Evolutionary conservation across 1,140 invertebrate species (phyloP).

Genomic region (Colletes latitarsis): DNA sequence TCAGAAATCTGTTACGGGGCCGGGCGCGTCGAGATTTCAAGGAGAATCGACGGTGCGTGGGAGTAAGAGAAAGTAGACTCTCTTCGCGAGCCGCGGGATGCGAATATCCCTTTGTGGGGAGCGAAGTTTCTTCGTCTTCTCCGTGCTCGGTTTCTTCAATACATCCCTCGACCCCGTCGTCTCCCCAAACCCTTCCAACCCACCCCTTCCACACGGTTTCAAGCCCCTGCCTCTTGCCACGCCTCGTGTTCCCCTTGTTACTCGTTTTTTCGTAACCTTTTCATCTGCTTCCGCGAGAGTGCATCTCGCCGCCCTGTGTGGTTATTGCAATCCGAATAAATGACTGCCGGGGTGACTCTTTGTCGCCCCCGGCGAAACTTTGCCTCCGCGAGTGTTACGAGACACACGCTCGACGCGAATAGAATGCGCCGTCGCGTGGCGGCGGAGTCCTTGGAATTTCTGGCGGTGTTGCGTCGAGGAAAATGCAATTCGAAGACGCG

Average conservation of each 20-base stretch:
- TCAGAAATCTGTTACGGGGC: constrained; percentile 10
- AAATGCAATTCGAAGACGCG: too few relatives aligned
- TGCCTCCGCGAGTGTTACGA: not conserved
- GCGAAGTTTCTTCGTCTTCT: constrained; percentile 15
- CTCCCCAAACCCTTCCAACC: not conserved
- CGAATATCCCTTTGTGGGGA: constrained; percentile 32
- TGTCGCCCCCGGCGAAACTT: constrained; percentile 6
- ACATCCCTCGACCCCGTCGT: not conserved
- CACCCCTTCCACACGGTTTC: not conserved
- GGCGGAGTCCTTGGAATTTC: too few relatives aligned
- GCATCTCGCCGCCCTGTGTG: constrained; percentile 13
- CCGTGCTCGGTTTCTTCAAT: constrained; percentile 8
- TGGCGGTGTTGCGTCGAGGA: too few relatives aligned
- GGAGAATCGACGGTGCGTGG: constrained; percentile 15
- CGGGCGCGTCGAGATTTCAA: constrained; percentile 12
- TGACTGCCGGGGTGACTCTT: constrained; percentile 21
- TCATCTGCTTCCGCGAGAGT: constrained; percentile 32
- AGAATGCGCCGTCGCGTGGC: too few relatives aligned
- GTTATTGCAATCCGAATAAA: constrained; percentile 40
- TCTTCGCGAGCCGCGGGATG: constrained; percentile 6
- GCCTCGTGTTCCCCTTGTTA: not conserved
- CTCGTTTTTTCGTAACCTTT: constrained; percentile 27
- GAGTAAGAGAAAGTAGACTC: constrained; percentile 4
- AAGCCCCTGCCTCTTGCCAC: not conserved
- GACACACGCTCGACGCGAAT: not conserved